Percentiles rank a stretch among this genome's conserved stretches.
These are phyloP conservation scores for Apis mellifera DNA, from an alignment of 1,140 invertebrate genomes.

Conservation along the genomic window Amel_HAv3.1 CM009940.2:11803001-11803500, in stretches of 20 bases:
- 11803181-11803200: not conserved
- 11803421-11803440: constrained; percentile 50
- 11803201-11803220: constrained; percentile 12
- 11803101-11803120: not conserved
- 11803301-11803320: not conserved
- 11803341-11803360: constrained; percentile 33
- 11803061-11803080: too few relatives aligned
- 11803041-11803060: too few relatives aligned
- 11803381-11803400: constrained; percentile 51
- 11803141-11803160: not conserved
- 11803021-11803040: too few relatives aligned
- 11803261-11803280: not conserved
- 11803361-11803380: constrained; percentile 33
- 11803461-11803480: constrained; percentile 55
- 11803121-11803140: not conserved
- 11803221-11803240: not conserved
- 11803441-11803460: constrained; percentile 66
- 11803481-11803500: constrained; percentile 32
- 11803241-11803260: not conserved
- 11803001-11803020: too few relatives aligned
- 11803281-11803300: constrained; percentile 6
- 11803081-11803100: too few relatives aligned
- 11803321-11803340: constrained; percentile 12
- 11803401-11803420: constrained; percentile 43
- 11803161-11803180: too few relatives aligned